A percentile compares a stretch with the other conserved stretches of the same genome.
Evolutionary conservation across 92 coral and sea anemone genomes (phyloP).

Genomic region (Palythoa grandis): DNA sequence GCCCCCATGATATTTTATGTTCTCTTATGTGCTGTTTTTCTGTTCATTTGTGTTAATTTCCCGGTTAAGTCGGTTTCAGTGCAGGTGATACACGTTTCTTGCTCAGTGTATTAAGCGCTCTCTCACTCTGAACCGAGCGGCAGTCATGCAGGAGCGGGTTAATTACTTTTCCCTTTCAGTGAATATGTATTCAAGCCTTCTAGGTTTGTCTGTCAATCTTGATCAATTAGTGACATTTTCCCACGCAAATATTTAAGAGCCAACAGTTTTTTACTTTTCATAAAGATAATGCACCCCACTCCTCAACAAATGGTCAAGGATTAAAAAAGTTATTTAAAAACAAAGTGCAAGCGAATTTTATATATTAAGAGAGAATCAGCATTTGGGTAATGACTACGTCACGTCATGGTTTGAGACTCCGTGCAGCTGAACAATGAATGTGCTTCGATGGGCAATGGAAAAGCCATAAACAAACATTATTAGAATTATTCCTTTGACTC

Average conservation of each 20-base stretch:
- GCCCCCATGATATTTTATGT: too few relatives aligned
- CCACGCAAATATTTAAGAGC: slow-evolving; percentile 1
- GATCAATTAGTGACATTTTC: slow-evolving; percentile 19
- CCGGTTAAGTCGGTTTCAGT: too few relatives aligned
- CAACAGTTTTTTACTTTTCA: neutral
- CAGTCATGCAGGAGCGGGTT: neutral
- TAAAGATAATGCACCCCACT: neutral
- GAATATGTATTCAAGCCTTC: slow-evolving; percentile 22
- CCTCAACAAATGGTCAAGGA: slow-evolving; percentile 16
- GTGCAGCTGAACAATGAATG: slow-evolving; percentile 38
- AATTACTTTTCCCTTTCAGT: slow-evolving; percentile 19
- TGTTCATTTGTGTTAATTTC: too few relatives aligned
- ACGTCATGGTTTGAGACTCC: neutral
- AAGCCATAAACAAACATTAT: neutral
- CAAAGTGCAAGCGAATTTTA: neutral
- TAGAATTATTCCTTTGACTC: neutral
- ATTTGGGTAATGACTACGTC: neutral
- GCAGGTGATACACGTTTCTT: too few relatives aligned
- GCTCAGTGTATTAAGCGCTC: neutral
- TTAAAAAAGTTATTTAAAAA: neutral
- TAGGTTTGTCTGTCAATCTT: slow-evolving; percentile 27
- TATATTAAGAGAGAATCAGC: neutral
- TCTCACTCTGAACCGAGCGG: neutral
- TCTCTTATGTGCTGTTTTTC: too few relatives aligned
- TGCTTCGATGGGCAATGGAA: neutral